phyloP scores from a whole-genome alignment of 2,113 vertebrate species.

The Electrona antarctica region DNA sequence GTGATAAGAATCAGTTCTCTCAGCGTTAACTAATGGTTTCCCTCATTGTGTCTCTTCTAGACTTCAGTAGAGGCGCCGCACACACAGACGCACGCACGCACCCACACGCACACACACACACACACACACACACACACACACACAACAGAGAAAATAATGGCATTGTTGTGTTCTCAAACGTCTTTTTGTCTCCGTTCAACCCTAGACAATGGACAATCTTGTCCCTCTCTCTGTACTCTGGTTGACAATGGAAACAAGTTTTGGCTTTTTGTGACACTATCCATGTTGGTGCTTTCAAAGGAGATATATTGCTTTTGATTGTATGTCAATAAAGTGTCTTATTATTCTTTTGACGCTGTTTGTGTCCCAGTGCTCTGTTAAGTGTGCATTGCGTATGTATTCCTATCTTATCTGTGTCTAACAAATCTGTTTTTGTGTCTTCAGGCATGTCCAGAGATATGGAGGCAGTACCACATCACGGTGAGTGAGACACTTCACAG shows the following conservation, averaged over 20 bases:
- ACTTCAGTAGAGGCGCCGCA: background rate
- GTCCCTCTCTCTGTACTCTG: background rate
- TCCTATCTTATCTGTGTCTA: background rate
- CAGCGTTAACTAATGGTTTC: slow-evolving; percentile 22
- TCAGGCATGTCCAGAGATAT: slow-evolving; percentile 96
- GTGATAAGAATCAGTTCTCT: slow-evolving; percentile 16
- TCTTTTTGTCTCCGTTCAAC: background rate
- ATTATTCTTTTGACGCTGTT: background rate
- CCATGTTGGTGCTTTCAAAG: no score
- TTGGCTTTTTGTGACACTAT: no score
- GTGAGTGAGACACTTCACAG: slow-evolving; percentile 78
- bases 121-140: slow-evolving; percentile 1
- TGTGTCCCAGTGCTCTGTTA: background rate
- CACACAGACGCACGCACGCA: background rate
- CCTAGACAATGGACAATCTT: background rate
- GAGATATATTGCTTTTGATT: no score
- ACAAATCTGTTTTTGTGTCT: background rate
- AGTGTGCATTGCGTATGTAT: background rate
- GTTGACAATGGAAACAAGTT: no score
- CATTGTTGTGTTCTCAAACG: background rate
- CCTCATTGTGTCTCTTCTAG: slow-evolving; percentile 4
- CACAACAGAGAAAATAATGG: background rate
- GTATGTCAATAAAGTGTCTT: background rate
- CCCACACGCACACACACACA: background rate
- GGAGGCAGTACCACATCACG: slow-evolving; percentile 98